These are phyloP conservation scores for Porites rus DNA, from an alignment of 92 coral and sea anemone species.

Conservation along the genomic window DNA sequence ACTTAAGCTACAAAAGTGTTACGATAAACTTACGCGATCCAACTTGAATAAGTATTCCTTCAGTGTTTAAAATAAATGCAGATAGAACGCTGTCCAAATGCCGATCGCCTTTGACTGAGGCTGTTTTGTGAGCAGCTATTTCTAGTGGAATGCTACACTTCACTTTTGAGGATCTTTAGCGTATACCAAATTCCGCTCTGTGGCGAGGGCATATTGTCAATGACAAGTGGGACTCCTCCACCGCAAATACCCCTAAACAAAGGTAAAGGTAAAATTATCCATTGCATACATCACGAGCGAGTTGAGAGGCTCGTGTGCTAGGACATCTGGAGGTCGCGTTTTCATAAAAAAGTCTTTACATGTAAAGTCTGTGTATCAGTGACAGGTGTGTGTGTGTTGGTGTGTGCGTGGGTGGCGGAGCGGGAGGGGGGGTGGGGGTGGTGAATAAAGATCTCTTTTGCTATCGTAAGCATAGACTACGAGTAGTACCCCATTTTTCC, in stretches of 20 bases:
- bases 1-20: neutral
- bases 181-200: conserved; percentile 49
- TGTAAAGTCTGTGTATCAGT: neutral
- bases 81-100: conserved; percentile 45
- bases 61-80: conserved; percentile 22
- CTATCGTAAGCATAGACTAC: no score
- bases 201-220: conserved; percentile 53
- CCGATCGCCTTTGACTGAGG: conserved; percentile 46
- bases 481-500: no score
- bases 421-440: neutral
- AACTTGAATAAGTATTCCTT: conserved; percentile 44
- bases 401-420: conserved; percentile 10
- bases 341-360: neutral
- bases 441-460: no score
- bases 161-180: conserved; percentile 50
- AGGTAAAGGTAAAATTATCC: neutral
- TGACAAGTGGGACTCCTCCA: conserved; percentile 34
- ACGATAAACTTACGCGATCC: conserved; percentile 62
- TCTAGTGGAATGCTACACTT: conserved; percentile 47
- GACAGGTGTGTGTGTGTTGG: conserved; percentile 8
- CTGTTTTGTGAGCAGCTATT: conserved; percentile 54
- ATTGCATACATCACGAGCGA: conserved; percentile 1
- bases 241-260: conserved; percentile 20
- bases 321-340: conserved; percentile 7
- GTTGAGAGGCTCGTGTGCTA: conserved; percentile 5